Evolutionary conservation across 2,888 invertebrate genomes (phyloP).

Genomic region (Stenurella melanura): DNA sequence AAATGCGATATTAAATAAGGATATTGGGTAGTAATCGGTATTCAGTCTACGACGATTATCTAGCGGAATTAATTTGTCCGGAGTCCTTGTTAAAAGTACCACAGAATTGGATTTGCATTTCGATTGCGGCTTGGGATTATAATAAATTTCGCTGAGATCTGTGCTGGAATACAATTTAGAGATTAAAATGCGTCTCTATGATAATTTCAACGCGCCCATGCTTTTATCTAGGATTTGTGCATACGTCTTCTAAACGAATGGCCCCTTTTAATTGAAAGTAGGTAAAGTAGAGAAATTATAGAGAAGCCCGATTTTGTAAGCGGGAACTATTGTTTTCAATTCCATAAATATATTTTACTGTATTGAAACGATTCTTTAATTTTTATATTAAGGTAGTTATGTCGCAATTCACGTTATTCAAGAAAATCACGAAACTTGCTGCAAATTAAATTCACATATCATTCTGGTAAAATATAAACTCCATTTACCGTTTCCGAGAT

Average conservation of each 20-base stretch:
- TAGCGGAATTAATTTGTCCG: constrained; percentile 56
- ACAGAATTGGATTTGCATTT: constrained; percentile 54
- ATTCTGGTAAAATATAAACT: too few species aligned
- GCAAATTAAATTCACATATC: too few species aligned
- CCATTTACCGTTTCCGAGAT: too few species aligned
- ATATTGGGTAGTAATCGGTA: constrained; percentile 54
- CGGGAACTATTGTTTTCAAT: too few species aligned
- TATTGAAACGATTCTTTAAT: too few species aligned
- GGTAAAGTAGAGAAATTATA: too few species aligned
- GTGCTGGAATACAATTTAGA: constrained; percentile 53
- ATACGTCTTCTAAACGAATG: neutral
- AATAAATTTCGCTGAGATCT: constrained; percentile 54
- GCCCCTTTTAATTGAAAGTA: neutral
- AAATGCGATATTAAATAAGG: constrained; percentile 36
- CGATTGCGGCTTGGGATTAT: constrained; percentile 53
- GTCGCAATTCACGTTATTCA: too few species aligned
- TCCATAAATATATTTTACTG: too few species aligned
- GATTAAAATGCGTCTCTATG: constrained; percentile 48
- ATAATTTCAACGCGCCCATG: neutral
- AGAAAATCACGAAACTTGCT: too few species aligned
- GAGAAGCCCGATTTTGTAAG: too few species aligned
- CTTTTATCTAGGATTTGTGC: constrained; percentile 2
- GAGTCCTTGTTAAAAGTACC: constrained; percentile 56
- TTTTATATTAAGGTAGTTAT: too few species aligned
- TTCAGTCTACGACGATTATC: constrained; percentile 56